Base-by-base conservation (phyloP, 1,140 invertebrate genomes). In the Xylocopa sonorina region DNA sequence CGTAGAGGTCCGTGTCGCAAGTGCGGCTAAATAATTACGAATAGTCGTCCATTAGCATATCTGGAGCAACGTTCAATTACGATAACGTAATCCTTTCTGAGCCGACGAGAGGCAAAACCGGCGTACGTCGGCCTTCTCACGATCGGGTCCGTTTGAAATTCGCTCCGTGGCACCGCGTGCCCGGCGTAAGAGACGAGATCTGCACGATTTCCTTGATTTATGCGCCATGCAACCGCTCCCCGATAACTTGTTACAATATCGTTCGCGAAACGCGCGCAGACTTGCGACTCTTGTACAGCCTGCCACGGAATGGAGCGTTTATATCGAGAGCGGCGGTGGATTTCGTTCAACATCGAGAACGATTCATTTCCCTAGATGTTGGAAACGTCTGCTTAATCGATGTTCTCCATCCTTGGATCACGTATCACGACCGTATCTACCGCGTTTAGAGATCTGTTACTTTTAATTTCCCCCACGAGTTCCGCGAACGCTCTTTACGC, bases 51-150 rank as follows among this genome's bases (percentile, higher is more conserved):
- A 71, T 78, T 78, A 78, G 68, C 68, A 71, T 62, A 62, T 78
- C 76, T 55, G 29, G 50, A 74, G 53, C 77, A 72, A 69, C 71
- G 81, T 74, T 69, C 66, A 80, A 76, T 76, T 83, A 83, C 41
- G 72, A 76, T 83, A 82, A 51, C 32, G 50, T 46, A 80, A 71
- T 83, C 71, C 66, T 69, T 73, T 62, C 18, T 9, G 21, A 51
- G 46, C 18, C 12, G 46, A 41, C 29, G 43, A 48, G 46, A 34
- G 16, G 41, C 21, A 73, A 55, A 58, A 55, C 34, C 38, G 18
- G 6, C n/a, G 68, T 48, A 21, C 57, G 57, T 71, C 46, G 46
- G 57, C 34, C 46, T 73, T 78, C 68, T 73, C 68, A 64, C 67
- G 34, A 63, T 55, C 38, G 18, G 57, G 38, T 27, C n/a, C 18